phyloP scores from a whole-genome alignment of 2,113 vertebrate genomes.

The Vicugna pacos region DNA sequence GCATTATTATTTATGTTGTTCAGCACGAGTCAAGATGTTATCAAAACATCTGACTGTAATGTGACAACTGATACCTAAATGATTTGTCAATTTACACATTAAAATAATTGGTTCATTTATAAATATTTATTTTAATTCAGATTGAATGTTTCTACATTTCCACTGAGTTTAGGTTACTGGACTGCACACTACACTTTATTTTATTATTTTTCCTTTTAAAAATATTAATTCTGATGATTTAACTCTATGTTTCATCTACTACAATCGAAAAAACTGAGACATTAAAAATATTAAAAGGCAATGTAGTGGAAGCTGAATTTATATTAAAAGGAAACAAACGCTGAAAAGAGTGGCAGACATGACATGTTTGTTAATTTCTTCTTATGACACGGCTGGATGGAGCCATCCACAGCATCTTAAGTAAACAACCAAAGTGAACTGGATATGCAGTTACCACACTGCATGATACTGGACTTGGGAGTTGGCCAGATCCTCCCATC shows the following conservation, averaged over 20 bases:
- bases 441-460: not conserved
- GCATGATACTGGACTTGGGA: not conserved
- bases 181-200: not conserved
- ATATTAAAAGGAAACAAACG: not conserved
- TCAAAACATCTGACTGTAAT: not conserved
- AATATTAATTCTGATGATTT: conserved; percentile 4
- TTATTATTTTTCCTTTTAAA: not conserved
- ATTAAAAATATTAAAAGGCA: not conserved
- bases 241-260: not conserved
- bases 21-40: not conserved
- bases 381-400: not conserved
- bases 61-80: not conserved
- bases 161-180: not conserved
- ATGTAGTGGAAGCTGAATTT: not conserved
- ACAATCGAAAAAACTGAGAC: not conserved
- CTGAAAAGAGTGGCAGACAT: not conserved
- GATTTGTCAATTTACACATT: not conserved
- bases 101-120: not conserved
- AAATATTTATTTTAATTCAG: not conserved
- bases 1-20: not conserved
- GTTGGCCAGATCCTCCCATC: not conserved
- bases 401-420: not conserved
- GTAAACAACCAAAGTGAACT: not conserved
- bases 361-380: not conserved
- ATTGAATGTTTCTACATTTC: not conserved